A percentile compares a stretch with the other conserved stretches of the same genome.
Conservation (phyloP, 35 echinoderm and acorn worm genomes). For the Heliocidaris erythrogramma region DNA sequence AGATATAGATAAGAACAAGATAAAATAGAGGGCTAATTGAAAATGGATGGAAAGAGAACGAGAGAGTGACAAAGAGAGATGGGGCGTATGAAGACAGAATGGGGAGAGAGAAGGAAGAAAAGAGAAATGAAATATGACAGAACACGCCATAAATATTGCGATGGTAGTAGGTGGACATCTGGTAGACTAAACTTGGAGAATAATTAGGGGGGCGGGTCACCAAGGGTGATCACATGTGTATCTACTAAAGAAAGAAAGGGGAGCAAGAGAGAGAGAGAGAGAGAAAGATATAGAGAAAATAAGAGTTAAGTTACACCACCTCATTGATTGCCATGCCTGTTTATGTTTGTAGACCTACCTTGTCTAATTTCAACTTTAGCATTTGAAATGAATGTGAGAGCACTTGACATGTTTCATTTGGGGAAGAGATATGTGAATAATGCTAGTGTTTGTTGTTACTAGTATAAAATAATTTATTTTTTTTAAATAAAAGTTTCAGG, state of each 20-base stretch:
- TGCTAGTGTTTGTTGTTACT: too few species aligned
- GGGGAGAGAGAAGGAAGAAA: background rate
- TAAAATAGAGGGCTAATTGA: too few species aligned
- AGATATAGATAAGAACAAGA: too few species aligned
- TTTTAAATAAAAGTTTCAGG: too few species aligned
- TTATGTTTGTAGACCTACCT: background rate
- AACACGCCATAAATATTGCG: background rate
- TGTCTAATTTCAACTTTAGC: background rate
- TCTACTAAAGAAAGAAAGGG: background rate
- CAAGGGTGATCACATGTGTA: background rate
- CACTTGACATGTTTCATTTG: background rate
- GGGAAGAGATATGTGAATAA: background rate
- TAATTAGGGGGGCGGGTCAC: background rate
- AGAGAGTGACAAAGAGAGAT: background rate
- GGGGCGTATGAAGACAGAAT: background rate
- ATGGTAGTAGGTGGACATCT: background rate
- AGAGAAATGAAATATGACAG: background rate
- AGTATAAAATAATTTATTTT: too few species aligned
- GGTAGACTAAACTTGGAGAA: constrained; percentile 9
- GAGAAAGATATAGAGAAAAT: too few species aligned
- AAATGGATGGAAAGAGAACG: too few species aligned
- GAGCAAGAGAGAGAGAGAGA: background rate
- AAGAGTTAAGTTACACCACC: background rate
- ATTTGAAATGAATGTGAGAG: background rate
- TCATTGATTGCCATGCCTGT: background rate